These are phyloP conservation scores for Enoplosus armatus DNA, from an alignment of 2,797 vertebrate species.

Conservation along the genomic window DNA sequence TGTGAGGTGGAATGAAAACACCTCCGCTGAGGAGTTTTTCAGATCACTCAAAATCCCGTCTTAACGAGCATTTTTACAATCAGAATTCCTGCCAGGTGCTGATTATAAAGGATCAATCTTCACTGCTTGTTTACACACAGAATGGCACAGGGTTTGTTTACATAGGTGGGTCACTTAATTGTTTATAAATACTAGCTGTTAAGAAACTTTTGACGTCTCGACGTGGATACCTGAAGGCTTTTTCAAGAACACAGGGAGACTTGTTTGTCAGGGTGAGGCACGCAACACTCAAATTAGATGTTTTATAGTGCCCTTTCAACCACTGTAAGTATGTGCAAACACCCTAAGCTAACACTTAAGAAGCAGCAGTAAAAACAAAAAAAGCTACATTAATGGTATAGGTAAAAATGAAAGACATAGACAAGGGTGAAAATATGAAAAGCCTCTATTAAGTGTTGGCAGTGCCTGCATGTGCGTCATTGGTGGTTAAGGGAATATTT, in stretches of 20 bases:
- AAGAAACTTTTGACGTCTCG: slow-evolving; percentile 63
- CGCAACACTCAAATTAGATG: slow-evolving; percentile 61
- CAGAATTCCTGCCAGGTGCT: slow-evolving; percentile 37
- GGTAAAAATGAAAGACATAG: slow-evolving; percentile 77
- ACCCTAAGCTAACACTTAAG: slow-evolving; percentile 67
- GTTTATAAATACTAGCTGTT: slow-evolving; percentile 69
- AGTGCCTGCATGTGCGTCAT: slow-evolving; percentile 80
- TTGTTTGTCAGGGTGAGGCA: slow-evolving; percentile 76
- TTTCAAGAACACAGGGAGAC: slow-evolving; percentile 62
- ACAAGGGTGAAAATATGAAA: slow-evolving; percentile 79
- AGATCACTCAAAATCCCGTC: slow-evolving; percentile 51
- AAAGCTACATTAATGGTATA: slow-evolving; percentile 65
- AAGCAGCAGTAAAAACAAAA: slow-evolving; percentile 61
- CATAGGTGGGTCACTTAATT: slow-evolving; percentile 70
- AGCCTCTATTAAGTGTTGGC: slow-evolving; percentile 82
- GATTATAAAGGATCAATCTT: slow-evolving; percentile 60
- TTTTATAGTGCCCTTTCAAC: slow-evolving; percentile 78
- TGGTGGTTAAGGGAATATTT: slow-evolving; percentile 81
- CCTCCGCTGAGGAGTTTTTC: slow-evolving; percentile 29
- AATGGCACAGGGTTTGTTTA: slow-evolving; percentile 63
- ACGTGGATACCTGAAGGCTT: slow-evolving; percentile 69
- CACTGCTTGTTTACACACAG: slow-evolving; percentile 56
- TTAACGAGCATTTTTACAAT: slow-evolving; percentile 58
- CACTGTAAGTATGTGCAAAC: slow-evolving; percentile 57
- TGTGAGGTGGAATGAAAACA: slow-evolving; percentile 47